Evolutionary conservation across 2,888 invertebrate species (phyloP).

Genomic region (Lycaena phlaeas): DNA sequence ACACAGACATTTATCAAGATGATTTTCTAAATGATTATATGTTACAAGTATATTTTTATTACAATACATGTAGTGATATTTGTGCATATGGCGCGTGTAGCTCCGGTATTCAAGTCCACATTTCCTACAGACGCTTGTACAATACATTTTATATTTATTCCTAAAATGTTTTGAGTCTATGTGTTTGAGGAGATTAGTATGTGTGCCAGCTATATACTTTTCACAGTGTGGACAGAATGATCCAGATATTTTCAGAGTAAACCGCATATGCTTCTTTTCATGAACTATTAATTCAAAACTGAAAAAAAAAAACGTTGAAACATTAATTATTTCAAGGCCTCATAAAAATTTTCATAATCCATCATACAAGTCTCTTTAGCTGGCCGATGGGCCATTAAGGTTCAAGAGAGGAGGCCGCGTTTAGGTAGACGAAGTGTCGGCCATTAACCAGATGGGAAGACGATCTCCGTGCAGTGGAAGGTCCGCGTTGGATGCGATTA

Average conservation of each 20-base stretch:
- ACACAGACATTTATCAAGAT: slow-evolving; percentile 2
- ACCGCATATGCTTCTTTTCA: slow-evolving; percentile 15
- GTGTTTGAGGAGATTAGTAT: slow-evolving; percentile 10
- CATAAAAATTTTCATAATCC: no score
- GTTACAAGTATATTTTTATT: slow-evolving; percentile 3
- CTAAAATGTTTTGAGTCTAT: slow-evolving; percentile 8
- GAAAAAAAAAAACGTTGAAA: slow-evolving; percentile 8
- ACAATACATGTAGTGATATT: slow-evolving; percentile 16
- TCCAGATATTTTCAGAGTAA: slow-evolving; percentile 6
- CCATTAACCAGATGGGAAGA: no score
- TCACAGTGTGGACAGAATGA: slow-evolving; percentile 20
- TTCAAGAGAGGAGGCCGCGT: no score
- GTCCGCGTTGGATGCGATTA: no score
- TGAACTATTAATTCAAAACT: slow-evolving; percentile 20
- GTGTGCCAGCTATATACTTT: slow-evolving; percentile 15
- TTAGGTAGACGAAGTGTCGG: no score
- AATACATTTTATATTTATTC: neutral
- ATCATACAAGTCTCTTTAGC: no score
- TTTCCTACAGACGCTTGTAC: slow-evolving; percentile 9
- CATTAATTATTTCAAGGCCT: neutral
- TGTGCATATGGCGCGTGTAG: slow-evolving; percentile 13
- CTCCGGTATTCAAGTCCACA: slow-evolving; percentile 16
- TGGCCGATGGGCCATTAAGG: no score
- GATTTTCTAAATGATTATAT: neutral
- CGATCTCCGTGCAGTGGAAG: no score